Base-by-base conservation (phyloP, 1,140 invertebrate genomes). In the Drosophila kohkoa region DNA sequence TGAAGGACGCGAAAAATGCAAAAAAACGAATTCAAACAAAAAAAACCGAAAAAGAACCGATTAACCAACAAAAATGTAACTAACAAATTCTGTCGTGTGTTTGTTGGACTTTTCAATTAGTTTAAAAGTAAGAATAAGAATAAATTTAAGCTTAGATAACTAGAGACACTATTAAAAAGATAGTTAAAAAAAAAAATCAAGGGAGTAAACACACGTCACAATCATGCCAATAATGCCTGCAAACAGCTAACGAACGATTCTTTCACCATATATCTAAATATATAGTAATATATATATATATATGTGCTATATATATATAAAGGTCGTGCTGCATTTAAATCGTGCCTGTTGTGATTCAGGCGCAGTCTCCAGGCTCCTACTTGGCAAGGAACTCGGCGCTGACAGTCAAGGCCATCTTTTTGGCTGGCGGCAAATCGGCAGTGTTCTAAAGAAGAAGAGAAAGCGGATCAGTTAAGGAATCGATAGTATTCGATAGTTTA, bases 361-460 rank as follows among this genome's bases (percentile, higher is more conserved):
- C 54, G 20, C 69, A 71, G 72, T 57, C 71, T 41, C 11, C 30
- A 20, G 30, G 30, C 16, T 25, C 20, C 20, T 57, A 83, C 52
- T 83, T 83, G 4, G 62, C 81, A 32, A 69, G 51, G 28, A 77
- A 55, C 35, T 83, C 81, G 32, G 43, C 51, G 65, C 62, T 60
- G 6, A 57, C 55, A 62, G 59, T 49, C n/a, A 89, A 59, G 8
- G 78, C 78, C 1, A 89, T 25, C 30, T 89, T 85, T 64, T 89
- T 89, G 59, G 75, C 63, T 45, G 85, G 68, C 41, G 85, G 81
- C 69, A 81, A 59, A 30, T 88, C 75, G 57, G 60, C 75, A 43
- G 49, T 55, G 58, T 46, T 68, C 82, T 86, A 10, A 10, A 41
- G 6, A 73, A 8, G 32, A 45, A 6, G 20, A 4, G 3, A 20